A percentile compares a stretch with the other conserved stretches of the same genome.
These are phyloP conservation scores for Trichogramma dendrolimi DNA, from an alignment of 2,888 invertebrate genomes.

Conservation along the genomic window DNA sequence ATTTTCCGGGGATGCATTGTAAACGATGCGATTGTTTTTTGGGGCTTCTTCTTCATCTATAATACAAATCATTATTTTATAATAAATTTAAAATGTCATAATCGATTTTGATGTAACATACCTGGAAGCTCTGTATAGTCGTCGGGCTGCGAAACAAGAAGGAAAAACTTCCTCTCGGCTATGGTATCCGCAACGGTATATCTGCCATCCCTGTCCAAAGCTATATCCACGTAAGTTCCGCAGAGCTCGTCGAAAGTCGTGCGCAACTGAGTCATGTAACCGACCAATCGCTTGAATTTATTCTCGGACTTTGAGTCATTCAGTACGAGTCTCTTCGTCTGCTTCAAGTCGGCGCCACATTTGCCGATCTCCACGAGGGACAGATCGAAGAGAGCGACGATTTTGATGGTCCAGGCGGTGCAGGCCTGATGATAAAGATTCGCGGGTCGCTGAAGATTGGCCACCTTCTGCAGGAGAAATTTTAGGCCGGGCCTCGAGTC, in stretches of 20 bases:
- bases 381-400: slow-evolving; percentile 80
- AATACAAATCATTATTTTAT: neutral
- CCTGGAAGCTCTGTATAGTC: slow-evolving; percentile 53
- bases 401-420: slow-evolving; percentile 85
- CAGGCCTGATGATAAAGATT: slow-evolving; percentile 91
- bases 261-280: slow-evolving; percentile 43
- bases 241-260: slow-evolving; percentile 54
- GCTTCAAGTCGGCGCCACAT: slow-evolving; percentile 38
- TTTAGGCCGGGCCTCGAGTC: slow-evolving; percentile 88
- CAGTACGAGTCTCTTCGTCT: slow-evolving; percentile 39
- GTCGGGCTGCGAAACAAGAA: slow-evolving; percentile 58
- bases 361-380: slow-evolving; percentile 66
- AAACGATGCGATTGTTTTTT: slow-evolving; percentile 22
- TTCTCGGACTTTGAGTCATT: slow-evolving; percentile 23
- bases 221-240: slow-evolving; percentile 55
- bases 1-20: slow-evolving; percentile 20
- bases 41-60: slow-evolving; percentile 13
- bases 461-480: slow-evolving; percentile 90
- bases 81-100: neutral
- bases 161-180: slow-evolving; percentile 58
- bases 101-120: slow-evolving; percentile 30
- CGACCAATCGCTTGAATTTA: slow-evolving; percentile 33
- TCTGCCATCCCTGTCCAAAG: slow-evolving; percentile 53
- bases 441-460: slow-evolving; percentile 78
- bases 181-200: slow-evolving; percentile 47